These are phyloP conservation scores for Monomorium pharaonis DNA, from an alignment of 1,140 invertebrate species.

Conservation along the genomic window DNA sequence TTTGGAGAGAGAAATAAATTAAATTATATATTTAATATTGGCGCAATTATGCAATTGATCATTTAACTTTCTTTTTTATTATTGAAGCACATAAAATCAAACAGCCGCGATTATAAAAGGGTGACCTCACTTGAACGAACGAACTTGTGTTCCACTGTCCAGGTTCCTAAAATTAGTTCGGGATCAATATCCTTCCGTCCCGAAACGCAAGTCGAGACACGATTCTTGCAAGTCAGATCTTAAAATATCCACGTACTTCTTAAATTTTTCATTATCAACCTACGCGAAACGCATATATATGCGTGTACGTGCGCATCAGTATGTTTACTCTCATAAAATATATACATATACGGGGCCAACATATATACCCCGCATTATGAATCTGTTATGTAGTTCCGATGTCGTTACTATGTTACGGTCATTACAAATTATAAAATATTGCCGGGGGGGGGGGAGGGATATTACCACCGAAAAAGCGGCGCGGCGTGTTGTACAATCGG, in stretches of 20 bases:
- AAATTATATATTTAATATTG: background rate
- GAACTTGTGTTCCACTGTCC: background rate
- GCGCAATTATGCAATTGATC: background rate
- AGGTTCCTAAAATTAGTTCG: constrained; percentile 44
- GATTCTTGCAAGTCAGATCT: background rate
- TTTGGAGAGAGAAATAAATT: too few relatives aligned
- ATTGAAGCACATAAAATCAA: background rate
- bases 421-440: constrained; percentile 54
- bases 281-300: too few relatives aligned
- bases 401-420: constrained; percentile 9
- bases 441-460: too few relatives aligned
- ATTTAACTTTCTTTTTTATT: background rate
- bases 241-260: background rate
- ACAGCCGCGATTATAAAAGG: background rate
- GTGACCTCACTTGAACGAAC: constrained; percentile 26
- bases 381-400: constrained; percentile 19
- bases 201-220: background rate
- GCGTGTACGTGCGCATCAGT: background rate
- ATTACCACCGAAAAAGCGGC: constrained; percentile 21
- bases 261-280: constrained; percentile 14
- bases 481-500: too few relatives aligned
- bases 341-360: background rate
- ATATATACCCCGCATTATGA: constrained; percentile 11
- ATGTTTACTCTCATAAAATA: too few relatives aligned
- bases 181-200: constrained; percentile 37